Evolutionary conservation across 2,113 vertebrate genomes (phyloP).

Genomic region (Myotis lucifugus): DNA sequence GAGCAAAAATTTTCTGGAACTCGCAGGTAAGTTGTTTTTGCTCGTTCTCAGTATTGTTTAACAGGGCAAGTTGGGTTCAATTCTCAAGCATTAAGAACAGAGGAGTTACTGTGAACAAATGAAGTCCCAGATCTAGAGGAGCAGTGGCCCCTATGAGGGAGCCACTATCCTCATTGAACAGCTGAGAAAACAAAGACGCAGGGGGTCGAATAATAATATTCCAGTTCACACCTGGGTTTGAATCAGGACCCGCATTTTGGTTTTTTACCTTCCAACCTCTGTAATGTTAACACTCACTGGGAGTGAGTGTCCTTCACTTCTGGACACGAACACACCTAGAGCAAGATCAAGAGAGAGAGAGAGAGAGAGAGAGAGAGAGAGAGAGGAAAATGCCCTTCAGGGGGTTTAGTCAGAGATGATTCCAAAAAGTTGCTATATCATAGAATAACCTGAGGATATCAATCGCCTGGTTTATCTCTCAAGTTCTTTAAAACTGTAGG

Average conservation of each 20-base stretch:
- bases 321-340: background rate
- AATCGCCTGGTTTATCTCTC: background rate
- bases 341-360: background rate
- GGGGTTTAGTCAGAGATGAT: background rate
- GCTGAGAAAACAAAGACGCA: background rate
- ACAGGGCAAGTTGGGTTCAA: background rate
- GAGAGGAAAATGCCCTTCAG: background rate
- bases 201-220: background rate
- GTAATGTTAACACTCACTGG: rapidly evolving
- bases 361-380: too few relatives aligned
- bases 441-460: background rate
- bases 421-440: background rate
- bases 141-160: background rate
- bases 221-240: background rate
- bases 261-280: background rate
- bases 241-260: background rate
- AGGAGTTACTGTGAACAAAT: background rate
- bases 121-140: background rate
- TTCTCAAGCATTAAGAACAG: background rate
- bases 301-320: background rate
- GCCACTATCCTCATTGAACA: background rate
- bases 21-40: background rate
- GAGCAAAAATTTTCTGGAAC: background rate
- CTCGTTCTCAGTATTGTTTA: background rate
- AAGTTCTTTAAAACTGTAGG: background rate